phyloP scores from a whole-genome alignment of 2,888 invertebrate species.

The Eilema caniola region DNA sequence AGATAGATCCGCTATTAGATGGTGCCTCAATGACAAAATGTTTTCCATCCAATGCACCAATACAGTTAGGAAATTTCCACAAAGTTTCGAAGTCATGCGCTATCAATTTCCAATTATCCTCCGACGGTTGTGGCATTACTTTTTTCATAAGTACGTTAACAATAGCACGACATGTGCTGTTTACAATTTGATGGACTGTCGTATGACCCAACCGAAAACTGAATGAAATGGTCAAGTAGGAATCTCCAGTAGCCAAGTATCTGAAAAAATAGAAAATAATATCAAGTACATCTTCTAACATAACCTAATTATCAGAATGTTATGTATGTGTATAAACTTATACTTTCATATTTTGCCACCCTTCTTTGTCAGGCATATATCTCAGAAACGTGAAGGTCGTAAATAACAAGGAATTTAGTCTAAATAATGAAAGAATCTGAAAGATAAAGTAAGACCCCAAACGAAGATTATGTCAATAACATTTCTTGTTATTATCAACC shows the following conservation, averaged over 20 bases:
- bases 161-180: constrained; percentile 6
- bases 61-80: constrained; percentile 26
- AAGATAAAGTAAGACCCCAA: no score
- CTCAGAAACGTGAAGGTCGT: no score
- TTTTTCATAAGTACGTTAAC: constrained; percentile 4
- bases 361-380: no score
- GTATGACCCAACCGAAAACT: background rate
- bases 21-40: constrained; percentile 40
- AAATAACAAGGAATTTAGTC: no score
- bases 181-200: background rate
- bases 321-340: no score
- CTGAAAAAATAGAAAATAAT: no score
- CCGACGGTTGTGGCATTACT: constrained; percentile 1
- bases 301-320: no score
- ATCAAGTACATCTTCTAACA: no score
- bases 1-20: constrained; percentile 30
- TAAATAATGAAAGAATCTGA: no score
- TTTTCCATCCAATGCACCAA: constrained; percentile 44
- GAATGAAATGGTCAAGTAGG: background rate
- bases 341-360: no score
- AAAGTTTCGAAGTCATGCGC: constrained; percentile 10
- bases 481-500: no score
- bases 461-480: no score
- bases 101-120: background rate
- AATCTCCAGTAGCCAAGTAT: background rate